A percentile compares a stretch with the other conserved stretches of the same genome.
Conservation (phyloP, 2,888 invertebrate genomes). For the Apomyelois bistriatella region DNA sequence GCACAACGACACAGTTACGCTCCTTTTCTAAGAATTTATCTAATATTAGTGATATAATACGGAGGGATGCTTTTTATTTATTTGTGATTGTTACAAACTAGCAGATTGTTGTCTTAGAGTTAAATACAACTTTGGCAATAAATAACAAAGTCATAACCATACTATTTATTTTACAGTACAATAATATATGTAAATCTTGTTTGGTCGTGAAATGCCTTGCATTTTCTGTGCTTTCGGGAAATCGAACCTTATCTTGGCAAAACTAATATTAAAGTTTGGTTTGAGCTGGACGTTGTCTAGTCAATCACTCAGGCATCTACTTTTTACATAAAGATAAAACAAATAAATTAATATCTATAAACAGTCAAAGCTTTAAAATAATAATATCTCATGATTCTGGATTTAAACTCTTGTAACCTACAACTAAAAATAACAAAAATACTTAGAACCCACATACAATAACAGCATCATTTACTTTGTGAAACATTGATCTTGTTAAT, state of each 20-base stretch:
- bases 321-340: slow-evolving; percentile 33
- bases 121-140: slow-evolving; percentile 43
- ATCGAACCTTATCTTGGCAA: neutral
- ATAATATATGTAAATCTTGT: slow-evolving; percentile 23
- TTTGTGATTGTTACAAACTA: slow-evolving; percentile 17
- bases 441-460: slow-evolving; percentile 43
- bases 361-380: slow-evolving; percentile 53
- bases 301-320: neutral
- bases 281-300: neutral
- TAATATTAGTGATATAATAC: slow-evolving; percentile 20
- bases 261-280: neutral
- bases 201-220: neutral
- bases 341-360: slow-evolving; percentile 63
- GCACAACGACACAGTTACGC: slow-evolving; percentile 32
- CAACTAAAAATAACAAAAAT: slow-evolving; percentile 67
- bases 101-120: slow-evolving; percentile 24
- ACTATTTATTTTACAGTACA: slow-evolving; percentile 20
- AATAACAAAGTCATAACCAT: slow-evolving; percentile 20
- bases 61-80: slow-evolving; percentile 24
- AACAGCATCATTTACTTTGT: slow-evolving; percentile 11
- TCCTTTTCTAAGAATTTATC: slow-evolving; percentile 20
- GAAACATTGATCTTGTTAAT: neutral
- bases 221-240: neutral
- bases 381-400: slow-evolving; percentile 75
- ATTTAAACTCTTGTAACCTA: slow-evolving; percentile 67